Base-by-base conservation (phyloP, 2,888 invertebrate species). In the Mimumesa dahlbomi region DNA sequence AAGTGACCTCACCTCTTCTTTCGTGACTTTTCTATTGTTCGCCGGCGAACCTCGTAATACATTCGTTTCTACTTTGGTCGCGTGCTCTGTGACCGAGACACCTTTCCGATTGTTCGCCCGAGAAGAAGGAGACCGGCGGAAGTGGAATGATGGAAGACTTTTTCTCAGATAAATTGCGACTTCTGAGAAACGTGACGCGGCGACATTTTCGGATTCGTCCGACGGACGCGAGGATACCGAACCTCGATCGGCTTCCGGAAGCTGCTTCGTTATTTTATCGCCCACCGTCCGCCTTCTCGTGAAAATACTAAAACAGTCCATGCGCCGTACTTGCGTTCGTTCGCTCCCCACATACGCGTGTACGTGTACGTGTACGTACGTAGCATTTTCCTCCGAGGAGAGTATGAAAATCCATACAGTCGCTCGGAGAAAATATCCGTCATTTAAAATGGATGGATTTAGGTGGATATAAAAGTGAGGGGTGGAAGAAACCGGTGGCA, bases 381-480 rank as follows among this genome's bases (percentile, higher is more conserved):
- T 7, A 45, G 40, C 48, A 48, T 63, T 50, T 50, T 54, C 46
- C 59, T 58, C 14, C 72, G 73, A 70, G 72, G 79, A 83, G 83
- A 82, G 84, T 82, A 85, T 81, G 81, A 85, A 87, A 87, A 87
- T 88, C 85, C 85, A 86, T 84, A 86, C 83, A 84, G 84, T 84
- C 82, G 83, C 80, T 79, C 76, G 80, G 79, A 83, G 85, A 86
- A 88, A 88, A 88, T 88, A 87, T 88, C 85, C 87, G 87, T 87
- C 85, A 88, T 88, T 88, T 87, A 88, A 88, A 88, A 88, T 88
- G 87, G 86, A 88, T 87, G 88, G 86, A 87, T 88, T 87, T 87
- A 85, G 86, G 84, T 84, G 88, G 85, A 85, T 87, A 86, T 85
- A 86, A 86, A 84, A 86, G 83, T 84, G 83, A 79, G 84, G 82